Evolutionary conservation across 1,140 invertebrate species (phyloP), one percentile per base, ranked within the genome.

Genomic region (Procambarus clarkii): DNA sequence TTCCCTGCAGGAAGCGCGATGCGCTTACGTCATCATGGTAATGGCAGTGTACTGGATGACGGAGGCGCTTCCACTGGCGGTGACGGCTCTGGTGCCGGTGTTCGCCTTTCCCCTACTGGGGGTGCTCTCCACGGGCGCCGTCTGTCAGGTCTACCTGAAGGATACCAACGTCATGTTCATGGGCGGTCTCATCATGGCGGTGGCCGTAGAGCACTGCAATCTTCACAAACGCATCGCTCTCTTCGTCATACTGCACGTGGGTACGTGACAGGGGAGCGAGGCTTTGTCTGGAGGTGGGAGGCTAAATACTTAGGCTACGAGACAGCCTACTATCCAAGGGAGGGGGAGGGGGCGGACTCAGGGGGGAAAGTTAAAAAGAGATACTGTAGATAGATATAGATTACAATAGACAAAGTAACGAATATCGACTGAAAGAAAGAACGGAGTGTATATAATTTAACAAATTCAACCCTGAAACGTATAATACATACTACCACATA

Each of bases 31-130:
- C 0, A 95, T 98, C 0, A 91, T 97, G 3, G 94, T 98, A n/a
- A 98, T 98, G 97, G 97, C 97, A 1, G 95, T 97, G 1, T 98
- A 96, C 94, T 98, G 98, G 97, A 96, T 98, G 80, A 96, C 97
- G 15, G 97, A 98, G 94, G 96, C 96, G 0, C 94, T 98, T 21
- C 97, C 97, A 0, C 94, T 98, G 21, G 96, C 97, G 0, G 95
- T 98, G 1, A 98, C 98, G 0, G 96, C 97, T 0, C 96, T 98
- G 92, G 94, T 98, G n/a, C 98, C 98, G 0, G 96, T 98, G 79
- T 96, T 98, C 1, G 94, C 98, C 0, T 98, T 98, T 94, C 98
- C 98, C 0, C 93, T 96, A 1, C 45, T 93, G 69, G 92, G 93
- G n/a, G 69, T 74, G n/a, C 11, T 74, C n/a, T 74, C 69, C 92